phyloP scores from a whole-genome alignment of 37 sponge, comb jelly and placozoan genomes.

The Chondrilla cf. caribensis region DNA sequence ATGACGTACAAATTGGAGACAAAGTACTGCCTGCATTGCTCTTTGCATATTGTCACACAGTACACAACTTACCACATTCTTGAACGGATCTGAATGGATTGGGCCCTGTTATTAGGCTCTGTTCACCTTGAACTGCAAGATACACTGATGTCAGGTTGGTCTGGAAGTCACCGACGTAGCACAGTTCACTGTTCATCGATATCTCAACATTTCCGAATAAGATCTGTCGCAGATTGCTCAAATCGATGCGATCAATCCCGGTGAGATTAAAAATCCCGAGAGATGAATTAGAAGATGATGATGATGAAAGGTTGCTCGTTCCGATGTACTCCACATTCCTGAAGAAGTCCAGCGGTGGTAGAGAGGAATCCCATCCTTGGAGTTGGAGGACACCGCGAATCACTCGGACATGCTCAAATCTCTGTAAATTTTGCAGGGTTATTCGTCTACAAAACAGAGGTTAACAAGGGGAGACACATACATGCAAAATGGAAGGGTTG shows the following conservation, averaged over 20 bases:
- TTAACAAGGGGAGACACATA: no score
- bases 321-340: conserved; percentile 31
- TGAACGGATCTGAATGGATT: no score
- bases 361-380: not conserved
- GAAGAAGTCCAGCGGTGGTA: not conserved
- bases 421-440: not conserved
- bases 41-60: no score
- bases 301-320: not conserved
- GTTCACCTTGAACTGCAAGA: no score
- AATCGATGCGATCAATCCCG: not conserved
- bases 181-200: not conserved
- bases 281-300: not conserved
- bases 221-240: not conserved
- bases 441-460: not conserved
- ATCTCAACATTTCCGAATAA: not conserved
- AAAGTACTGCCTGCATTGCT: no score
- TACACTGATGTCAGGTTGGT: not conserved
- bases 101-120: no score
- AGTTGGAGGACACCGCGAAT: conserved; percentile 6
- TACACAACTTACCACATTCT: no score
- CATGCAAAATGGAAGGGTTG: no score
- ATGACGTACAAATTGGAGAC: no score
- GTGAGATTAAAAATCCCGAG: not conserved
- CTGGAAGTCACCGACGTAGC: conserved; percentile 32
- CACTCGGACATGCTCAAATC: conserved; percentile 10